Evolutionary conservation across 2,888 invertebrate species (phyloP), one percentile per base, ranked within the genome.

Genomic region (Prosopocoilus inquinatus): DNA sequence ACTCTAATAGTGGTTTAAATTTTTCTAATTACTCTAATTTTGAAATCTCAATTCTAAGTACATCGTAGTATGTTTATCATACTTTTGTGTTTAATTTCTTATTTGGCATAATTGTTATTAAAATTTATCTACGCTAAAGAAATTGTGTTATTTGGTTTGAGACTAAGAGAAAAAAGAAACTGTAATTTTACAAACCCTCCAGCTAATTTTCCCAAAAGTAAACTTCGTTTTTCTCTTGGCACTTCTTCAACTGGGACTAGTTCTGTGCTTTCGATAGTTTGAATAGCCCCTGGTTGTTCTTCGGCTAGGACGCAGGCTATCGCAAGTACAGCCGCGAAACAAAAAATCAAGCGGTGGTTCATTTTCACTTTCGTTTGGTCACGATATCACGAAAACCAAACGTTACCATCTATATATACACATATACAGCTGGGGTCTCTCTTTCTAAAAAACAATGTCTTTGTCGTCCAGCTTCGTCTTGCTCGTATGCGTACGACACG

Each of bases 371-470:
- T 43, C 8, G 5, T 13, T 16, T 41, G 8, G 47, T 20, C 28
- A 36, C 15, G 12, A 20, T 15, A 9, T 16, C 34, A 5, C 28
- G 36, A 35, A 11, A 12, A n/a, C 35, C 9, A 34, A 16, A 15
- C 35, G 46, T 43, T 41, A 34, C 11, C 16, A 47, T 53, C 47
- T 53, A 53, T 53, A 53, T 32, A 43, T 28, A 32, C 9, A 15
- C 16, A 12, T 9, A 5, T 32, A 13, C 34, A 38, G 36, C 12
- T 36, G 36, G 4, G 34, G 20, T 52, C 44, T 53, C 47, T 36
- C 28, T 53, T 13, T 47, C 39, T 36, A 11, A 53, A 16, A 28
- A 28, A 38, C n/a, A 33, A 53, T 41, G 11, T 15, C 52, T 28
- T 28, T 53, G 32, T 13, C 35, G 15, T 35, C 41, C 41, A 15